Percentiles rank a stretch among this genome's conserved stretches.
These are phyloP conservation scores for Boulengeromyrus knoepffleri DNA, from an alignment of 2,113 vertebrate species.

Conservation along the genomic window DNA sequence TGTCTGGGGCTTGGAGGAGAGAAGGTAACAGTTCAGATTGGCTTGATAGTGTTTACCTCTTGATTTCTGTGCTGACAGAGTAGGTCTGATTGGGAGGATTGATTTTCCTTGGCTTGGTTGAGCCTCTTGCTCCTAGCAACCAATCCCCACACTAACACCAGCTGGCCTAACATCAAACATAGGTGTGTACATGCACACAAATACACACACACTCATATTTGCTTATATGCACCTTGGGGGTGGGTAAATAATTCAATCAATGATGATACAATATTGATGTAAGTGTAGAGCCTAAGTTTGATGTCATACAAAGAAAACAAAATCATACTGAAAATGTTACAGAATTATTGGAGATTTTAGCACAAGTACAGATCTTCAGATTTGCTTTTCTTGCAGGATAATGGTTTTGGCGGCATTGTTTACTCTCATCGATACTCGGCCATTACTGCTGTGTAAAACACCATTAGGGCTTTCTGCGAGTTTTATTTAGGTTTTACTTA, in stretches of 20 bases:
- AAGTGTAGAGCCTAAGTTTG: neutral
- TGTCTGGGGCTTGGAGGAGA: neutral
- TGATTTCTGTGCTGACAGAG: constrained; percentile 15
- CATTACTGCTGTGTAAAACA: neutral
- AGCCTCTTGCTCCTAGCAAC: neutral
- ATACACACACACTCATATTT: neutral
- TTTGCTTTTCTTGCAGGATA: neutral
- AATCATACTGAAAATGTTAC: neutral
- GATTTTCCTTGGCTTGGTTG: constrained; percentile 3
- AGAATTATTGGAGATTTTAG: neutral
- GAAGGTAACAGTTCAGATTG: neutral
- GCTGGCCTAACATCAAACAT: neutral
- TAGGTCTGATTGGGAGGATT: constrained; percentile 39
- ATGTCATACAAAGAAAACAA: neutral
- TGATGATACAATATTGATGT: neutral
- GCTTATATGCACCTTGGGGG: neutral
- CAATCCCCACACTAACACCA: neutral
- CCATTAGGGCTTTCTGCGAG: neutral
- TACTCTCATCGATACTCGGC: neutral
- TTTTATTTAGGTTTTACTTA: neutral
- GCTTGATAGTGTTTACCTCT: neutral
- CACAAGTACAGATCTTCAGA: neutral
- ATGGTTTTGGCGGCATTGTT: neutral
- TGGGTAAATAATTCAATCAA: neutral
- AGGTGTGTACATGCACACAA: neutral